Conservation (phyloP, 2,888 invertebrate genomes). For the Sarcophaga variegata region DNA sequence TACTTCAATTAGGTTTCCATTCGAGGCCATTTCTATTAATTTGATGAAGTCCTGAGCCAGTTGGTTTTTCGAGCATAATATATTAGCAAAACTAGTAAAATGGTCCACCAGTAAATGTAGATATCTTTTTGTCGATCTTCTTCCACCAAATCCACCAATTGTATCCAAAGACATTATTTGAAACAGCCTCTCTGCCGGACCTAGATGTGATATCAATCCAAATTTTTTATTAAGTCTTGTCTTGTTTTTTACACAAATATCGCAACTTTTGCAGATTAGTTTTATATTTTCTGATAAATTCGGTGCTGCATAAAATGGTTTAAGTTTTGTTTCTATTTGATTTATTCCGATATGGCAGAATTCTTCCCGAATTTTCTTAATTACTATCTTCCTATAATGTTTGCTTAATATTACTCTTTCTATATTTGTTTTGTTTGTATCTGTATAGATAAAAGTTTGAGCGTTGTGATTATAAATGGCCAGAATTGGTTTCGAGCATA, state of each 20-base stretch:
- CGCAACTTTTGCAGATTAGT: slow-evolving; percentile 52
- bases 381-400: slow-evolving; percentile 55
- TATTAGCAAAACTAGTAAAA: slow-evolving; percentile 74
- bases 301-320: slow-evolving; percentile 56
- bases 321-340: slow-evolving; percentile 65
- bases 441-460: no score
- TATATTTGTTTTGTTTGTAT: no score
- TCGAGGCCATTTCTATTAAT: slow-evolving; percentile 63
- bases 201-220: slow-evolving; percentile 64
- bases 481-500: no score
- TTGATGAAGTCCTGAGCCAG: slow-evolving; percentile 73
- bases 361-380: slow-evolving; percentile 56
- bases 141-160: slow-evolving; percentile 75
- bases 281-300: slow-evolving; percentile 57
- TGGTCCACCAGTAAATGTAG: slow-evolving; percentile 75
- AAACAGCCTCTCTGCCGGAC: slow-evolving; percentile 71
- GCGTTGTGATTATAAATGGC: no score
- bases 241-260: slow-evolving; percentile 67
- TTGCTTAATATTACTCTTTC: slow-evolving; percentile 54
- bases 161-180: slow-evolving; percentile 76
- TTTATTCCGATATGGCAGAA: slow-evolving; percentile 63
- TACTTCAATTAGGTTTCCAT: slow-evolving; percentile 70
- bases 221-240: slow-evolving; percentile 56
- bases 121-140: slow-evolving; percentile 75
- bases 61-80: slow-evolving; percentile 73